Conservation (phyloP, 2,888 invertebrate genomes). For the Linnaemya tessellans region DNA sequence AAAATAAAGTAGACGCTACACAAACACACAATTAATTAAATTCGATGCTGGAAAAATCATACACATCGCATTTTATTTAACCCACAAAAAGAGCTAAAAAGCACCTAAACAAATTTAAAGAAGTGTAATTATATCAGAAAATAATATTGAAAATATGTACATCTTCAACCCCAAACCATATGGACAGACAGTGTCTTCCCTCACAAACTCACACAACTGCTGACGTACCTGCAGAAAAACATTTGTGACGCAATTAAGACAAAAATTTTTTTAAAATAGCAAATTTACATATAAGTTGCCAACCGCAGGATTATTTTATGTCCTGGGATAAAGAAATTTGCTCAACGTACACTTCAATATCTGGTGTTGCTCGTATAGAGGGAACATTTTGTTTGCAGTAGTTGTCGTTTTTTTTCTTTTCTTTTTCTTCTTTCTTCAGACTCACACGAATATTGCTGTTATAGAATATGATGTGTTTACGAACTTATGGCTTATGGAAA, state of each 20-base stretch:
- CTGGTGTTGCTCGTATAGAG: not conserved
- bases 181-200: not conserved
- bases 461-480: constrained; percentile 69
- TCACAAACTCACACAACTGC: not conserved
- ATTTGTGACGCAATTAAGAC: not conserved
- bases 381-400: not conserved
- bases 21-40: not conserved
- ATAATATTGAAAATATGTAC: not conserved
- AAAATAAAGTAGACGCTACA: constrained; percentile 17
- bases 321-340: not conserved
- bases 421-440: not conserved
- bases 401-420: not conserved
- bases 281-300: not conserved
- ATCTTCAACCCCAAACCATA: not conserved
- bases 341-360: not conserved
- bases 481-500: constrained; percentile 67
- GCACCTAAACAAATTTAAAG: too few species aligned
- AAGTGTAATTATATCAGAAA: too few species aligned
- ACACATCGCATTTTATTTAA: not conserved
- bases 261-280: constrained; percentile 4
- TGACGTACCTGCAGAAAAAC: not conserved
- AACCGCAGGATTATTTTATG: constrained; percentile 8
- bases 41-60: not conserved
- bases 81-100: not conserved
- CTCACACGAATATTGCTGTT: constrained; percentile 34